Percentiles rank a stretch among this genome's conserved stretches.
These are phyloP conservation scores for Holothuria glaberrima DNA, from an alignment of 35 echinoderm and acorn worm species.

Conservation along the genomic window DNA sequence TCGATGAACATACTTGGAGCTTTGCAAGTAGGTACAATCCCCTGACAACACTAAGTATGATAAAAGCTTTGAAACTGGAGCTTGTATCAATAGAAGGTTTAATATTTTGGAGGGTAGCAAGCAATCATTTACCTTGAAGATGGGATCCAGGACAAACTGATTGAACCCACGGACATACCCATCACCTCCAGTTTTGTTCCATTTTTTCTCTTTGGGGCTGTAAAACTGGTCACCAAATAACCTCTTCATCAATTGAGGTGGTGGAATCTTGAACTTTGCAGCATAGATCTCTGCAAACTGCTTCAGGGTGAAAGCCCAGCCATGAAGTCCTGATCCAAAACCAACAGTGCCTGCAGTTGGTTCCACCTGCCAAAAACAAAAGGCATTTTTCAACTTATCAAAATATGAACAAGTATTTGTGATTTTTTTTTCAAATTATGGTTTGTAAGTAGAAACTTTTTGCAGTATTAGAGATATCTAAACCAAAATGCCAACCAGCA, in stretches of 20 bases:
- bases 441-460: too few species aligned
- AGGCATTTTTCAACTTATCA: too few species aligned
- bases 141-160: constrained; percentile 96
- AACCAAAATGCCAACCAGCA: too few species aligned
- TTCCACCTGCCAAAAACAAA: constrained; percentile 54
- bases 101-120: too few species aligned
- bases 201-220: constrained; percentile 88
- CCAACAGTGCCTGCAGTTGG: constrained; percentile 89
- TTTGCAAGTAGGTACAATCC: too few species aligned
- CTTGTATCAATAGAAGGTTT: too few species aligned
- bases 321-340: constrained; percentile 97
- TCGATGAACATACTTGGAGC: too few species aligned
- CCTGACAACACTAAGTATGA: too few species aligned
- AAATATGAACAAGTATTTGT: too few species aligned
- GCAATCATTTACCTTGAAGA: constrained; percentile 84
- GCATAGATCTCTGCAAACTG: constrained; percentile 99
- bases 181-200: constrained; percentile 84
- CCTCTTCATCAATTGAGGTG: constrained; percentile 93
- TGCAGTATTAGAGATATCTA: too few species aligned
- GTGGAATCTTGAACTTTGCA: constrained; percentile 92
- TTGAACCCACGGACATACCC: constrained; percentile 86
- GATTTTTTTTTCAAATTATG: too few species aligned
- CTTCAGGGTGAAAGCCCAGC: constrained; percentile 95
- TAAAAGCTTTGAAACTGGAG: too few species aligned
- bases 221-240: constrained; percentile 97